These are phyloP conservation scores for Onychostruthus taczanowskii DNA, from an alignment of 2,113 vertebrate species.

Conservation along the genomic window DNA sequence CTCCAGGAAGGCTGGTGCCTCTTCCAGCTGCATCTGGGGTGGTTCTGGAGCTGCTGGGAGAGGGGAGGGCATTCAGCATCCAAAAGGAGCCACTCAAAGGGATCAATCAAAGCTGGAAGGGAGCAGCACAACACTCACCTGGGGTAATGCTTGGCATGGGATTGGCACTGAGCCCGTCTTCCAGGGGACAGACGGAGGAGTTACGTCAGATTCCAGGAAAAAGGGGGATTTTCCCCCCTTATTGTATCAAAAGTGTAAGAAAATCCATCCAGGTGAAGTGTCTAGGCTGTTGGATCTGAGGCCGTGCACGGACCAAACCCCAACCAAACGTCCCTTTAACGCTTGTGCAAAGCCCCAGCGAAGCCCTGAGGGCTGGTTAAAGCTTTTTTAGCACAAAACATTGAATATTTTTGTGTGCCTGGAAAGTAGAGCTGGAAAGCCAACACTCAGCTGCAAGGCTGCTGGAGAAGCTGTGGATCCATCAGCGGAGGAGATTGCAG, in stretches of 20 bases:
- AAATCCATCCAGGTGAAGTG: background rate
- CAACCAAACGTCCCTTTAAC: rapidly evolving
- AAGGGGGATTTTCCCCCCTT: background rate
- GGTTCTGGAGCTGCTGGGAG: background rate
- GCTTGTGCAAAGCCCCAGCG: background rate
- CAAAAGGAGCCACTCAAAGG: rapidly evolving
- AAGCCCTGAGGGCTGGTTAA: background rate
- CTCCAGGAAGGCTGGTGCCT: no score
- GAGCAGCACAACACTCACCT: background rate
- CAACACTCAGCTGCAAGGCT: rapidly evolving
- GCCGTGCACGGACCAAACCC: rapidly evolving
- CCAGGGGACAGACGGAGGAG: background rate
- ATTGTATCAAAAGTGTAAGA: background rate
- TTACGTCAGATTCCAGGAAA: background rate
- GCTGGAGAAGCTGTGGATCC: background rate
- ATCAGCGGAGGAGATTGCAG: background rate
- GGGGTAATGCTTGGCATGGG: background rate
- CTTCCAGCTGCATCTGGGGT: rapidly evolving
- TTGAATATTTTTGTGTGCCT: background rate
- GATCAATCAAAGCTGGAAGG: rapidly evolving
- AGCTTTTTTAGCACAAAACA: background rate
- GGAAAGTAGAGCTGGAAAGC: background rate
- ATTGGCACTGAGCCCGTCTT: background rate
- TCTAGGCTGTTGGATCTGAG: background rate
- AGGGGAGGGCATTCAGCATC: background rate